These are phyloP conservation scores for Sarcoramphus papa DNA, from an alignment of 2,797 vertebrate species.

Conservation along the genomic window DNA sequence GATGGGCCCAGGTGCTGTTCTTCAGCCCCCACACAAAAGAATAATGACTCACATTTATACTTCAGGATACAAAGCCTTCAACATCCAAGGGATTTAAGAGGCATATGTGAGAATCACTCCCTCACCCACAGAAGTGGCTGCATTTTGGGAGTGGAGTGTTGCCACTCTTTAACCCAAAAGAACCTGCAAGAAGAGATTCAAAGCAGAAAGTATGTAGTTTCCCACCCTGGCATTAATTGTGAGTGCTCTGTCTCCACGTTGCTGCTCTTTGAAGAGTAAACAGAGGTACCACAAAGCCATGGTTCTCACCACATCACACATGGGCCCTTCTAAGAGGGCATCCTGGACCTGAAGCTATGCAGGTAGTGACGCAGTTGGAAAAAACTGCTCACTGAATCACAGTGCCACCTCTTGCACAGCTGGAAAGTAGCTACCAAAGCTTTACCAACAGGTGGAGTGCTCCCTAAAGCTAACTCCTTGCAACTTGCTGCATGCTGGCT, in stretches of 20 bases:
- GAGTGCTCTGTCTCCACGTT: neutral
- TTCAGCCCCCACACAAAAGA: conserved; percentile 49
- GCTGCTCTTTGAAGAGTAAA: neutral
- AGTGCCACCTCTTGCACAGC: neutral
- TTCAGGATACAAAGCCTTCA: conserved; percentile 5
- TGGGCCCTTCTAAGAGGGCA: neutral
- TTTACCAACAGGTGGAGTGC: neutral
- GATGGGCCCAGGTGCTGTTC: conserved; percentile 53
- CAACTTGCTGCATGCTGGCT: neutral
- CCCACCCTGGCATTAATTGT: neutral
- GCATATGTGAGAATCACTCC: neutral
- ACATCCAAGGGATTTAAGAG: conserved; percentile 24
- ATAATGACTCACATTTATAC: conserved; percentile 55
- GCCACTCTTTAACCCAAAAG: neutral
- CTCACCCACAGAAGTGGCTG: neutral
- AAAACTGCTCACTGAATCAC: neutral
- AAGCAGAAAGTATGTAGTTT: neutral
- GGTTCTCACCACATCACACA: neutral
- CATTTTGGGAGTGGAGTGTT: neutral
- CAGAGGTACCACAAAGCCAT: neutral
- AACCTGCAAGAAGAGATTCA: neutral
- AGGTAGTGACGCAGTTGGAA: neutral
- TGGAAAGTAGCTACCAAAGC: neutral
- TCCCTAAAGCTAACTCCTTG: neutral
- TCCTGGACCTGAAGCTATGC: neutral